phyloP scores from a whole-genome alignment of 2,797 vertebrate species.

The Phoxinus dragarum region DNA sequence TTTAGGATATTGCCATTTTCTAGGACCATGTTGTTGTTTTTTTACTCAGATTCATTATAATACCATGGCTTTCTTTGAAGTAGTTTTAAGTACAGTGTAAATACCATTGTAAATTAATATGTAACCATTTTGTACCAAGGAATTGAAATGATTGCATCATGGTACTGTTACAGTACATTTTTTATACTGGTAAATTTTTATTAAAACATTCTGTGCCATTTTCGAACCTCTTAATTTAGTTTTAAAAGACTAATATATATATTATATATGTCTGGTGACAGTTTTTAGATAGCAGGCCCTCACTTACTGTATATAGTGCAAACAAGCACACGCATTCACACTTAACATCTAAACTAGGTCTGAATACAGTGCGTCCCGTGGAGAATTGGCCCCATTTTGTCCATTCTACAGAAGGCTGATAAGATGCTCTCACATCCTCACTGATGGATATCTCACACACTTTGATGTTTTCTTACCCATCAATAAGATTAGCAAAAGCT shows the following conservation, averaged over 20 bases:
- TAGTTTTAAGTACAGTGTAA: neutral
- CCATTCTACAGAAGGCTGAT: constrained; percentile 36
- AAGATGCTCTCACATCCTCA: constrained; percentile 29
- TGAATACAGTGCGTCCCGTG: neutral
- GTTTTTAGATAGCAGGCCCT: constrained; percentile 3
- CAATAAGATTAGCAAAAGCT: constrained; percentile 40
- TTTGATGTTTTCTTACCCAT: constrained; percentile 43
- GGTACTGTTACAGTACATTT: neutral
- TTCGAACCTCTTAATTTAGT: neutral
- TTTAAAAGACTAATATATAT: neutral
- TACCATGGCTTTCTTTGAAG: neutral
- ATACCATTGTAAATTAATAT: neutral
- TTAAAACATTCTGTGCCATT: neutral
- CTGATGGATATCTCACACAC: constrained; percentile 50
- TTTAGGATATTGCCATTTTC: neutral
- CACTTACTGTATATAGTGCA: neutral
- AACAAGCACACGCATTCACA: constrained; percentile 54
- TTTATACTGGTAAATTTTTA: neutral
- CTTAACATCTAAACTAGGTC: constrained; percentile 59
- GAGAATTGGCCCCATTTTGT: constrained; percentile 42
- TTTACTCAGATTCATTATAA: neutral
- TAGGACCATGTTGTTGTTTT: neutral
- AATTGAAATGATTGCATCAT: neutral
- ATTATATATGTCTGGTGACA: neutral
- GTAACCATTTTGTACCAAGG: neutral